phyloP scores from a whole-genome alignment of 2,797 vertebrate genomes.

The Somateria mollissima region DNA sequence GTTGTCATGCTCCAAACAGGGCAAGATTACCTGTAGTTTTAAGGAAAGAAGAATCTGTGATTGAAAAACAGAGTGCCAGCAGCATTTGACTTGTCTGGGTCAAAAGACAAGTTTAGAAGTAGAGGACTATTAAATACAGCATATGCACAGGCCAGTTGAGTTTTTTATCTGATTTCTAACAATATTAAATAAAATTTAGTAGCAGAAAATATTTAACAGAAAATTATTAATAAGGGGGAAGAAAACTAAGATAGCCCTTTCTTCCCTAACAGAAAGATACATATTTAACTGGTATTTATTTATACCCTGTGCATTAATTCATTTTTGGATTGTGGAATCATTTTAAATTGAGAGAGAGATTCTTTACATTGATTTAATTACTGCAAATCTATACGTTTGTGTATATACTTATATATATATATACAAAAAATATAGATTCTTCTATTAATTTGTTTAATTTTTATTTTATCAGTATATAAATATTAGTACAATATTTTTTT shows the following conservation, averaged over 20 bases:
- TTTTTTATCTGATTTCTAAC: background rate
- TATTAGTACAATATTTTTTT: background rate
- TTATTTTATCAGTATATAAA: background rate
- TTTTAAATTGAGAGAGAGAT: background rate
- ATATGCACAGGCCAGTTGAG: background rate
- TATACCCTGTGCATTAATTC: background rate
- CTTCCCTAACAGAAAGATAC: background rate
- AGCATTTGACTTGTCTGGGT: background rate
- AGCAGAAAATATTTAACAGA: background rate
- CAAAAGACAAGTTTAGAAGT: background rate
- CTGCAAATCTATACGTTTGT: background rate
- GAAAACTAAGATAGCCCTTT: background rate
- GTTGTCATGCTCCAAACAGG: background rate
- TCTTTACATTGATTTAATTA: conserved; percentile 1
- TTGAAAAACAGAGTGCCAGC: background rate
- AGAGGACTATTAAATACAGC: background rate
- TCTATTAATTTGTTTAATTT: background rate
- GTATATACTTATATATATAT: background rate
- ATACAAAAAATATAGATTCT: background rate
- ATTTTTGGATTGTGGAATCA: background rate
- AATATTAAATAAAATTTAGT: background rate
- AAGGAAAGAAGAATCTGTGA: background rate
- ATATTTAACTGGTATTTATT: background rate
- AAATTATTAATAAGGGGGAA: background rate
- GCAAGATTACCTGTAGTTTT: background rate